Conservation (phyloP, 2,113 vertebrate genomes). For the Eolophus roseicapilla region DNA sequence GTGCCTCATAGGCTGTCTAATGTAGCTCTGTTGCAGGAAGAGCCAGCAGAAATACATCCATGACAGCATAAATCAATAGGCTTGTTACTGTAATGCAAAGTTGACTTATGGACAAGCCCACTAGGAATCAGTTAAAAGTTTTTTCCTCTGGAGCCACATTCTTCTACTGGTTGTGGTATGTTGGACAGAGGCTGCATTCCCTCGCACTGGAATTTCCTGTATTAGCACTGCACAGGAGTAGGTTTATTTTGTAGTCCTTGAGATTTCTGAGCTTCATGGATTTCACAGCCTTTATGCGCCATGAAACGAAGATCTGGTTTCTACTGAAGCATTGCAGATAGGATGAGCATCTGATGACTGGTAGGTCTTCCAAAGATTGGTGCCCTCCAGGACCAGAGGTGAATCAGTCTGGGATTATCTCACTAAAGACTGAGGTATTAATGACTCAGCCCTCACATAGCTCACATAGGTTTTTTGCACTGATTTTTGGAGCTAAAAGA, state of each 20-base stretch:
- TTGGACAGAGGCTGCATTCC: slow-evolving; percentile 40
- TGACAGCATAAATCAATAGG: neutral
- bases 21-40: neutral
- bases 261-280: neutral
- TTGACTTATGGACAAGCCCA: neutral
- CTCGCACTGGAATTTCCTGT: slow-evolving; percentile 55
- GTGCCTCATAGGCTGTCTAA: neutral
- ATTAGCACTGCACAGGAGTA: slow-evolving; percentile 26
- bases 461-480: neutral
- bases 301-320: slow-evolving; percentile 2
- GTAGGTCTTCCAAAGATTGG: neutral
- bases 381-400: neutral
- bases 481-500: neutral
- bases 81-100: neutral
- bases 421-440: neutral
- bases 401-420: neutral
- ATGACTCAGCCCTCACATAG: neutral
- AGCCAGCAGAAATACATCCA: neutral
- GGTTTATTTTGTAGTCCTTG: slow-evolving; percentile 28
- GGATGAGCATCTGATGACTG: neutral
- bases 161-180: slow-evolving; percentile 31
- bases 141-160: slow-evolving; percentile 24
- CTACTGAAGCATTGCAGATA: neutral
- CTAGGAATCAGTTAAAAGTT: neutral
- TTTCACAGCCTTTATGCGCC: neutral